These are phyloP conservation scores for Oreotrochilus melanogaster DNA, from an alignment of 2,113 vertebrate species.

Conservation along the genomic window DNA sequence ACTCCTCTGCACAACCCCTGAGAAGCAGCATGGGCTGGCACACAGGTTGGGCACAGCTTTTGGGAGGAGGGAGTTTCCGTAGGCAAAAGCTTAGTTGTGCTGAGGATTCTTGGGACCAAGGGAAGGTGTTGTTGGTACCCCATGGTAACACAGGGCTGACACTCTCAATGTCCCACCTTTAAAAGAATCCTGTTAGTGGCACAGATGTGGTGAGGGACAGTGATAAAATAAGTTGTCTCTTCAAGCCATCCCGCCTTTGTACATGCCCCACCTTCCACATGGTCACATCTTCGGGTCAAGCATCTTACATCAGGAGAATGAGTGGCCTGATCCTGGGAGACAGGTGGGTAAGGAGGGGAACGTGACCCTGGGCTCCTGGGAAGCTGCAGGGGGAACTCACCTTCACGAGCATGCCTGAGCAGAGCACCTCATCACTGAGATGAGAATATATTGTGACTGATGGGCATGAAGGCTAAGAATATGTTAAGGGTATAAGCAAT, in stretches of 20 bases:
- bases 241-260: too few relatives aligned
- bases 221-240: rapidly evolving
- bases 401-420: rapidly evolving
- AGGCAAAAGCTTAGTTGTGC: not conserved
- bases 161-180: not conserved
- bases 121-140: too few relatives aligned
- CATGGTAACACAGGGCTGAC: not conserved
- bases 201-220: not conserved
- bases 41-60: not conserved
- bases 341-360: rapidly evolving
- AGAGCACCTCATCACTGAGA: not conserved
- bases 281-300: not conserved
- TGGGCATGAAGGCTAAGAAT: too few relatives aligned
- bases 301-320: rapidly evolving
- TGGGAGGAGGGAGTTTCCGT: rapidly evolving
- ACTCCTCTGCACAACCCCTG: not conserved
- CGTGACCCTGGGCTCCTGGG: not conserved
- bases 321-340: not conserved
- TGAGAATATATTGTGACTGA: too few relatives aligned
- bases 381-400: not conserved
- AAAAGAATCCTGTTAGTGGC: too few relatives aligned
- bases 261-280: not conserved
- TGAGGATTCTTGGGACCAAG: rapidly evolving
- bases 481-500: too few relatives aligned
- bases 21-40: too few relatives aligned